Percentiles rank a stretch among this genome's conserved stretches.
Conservation (phyloP, 2,797 vertebrate genomes). For the Neosilurus mollespiculum region DNA sequence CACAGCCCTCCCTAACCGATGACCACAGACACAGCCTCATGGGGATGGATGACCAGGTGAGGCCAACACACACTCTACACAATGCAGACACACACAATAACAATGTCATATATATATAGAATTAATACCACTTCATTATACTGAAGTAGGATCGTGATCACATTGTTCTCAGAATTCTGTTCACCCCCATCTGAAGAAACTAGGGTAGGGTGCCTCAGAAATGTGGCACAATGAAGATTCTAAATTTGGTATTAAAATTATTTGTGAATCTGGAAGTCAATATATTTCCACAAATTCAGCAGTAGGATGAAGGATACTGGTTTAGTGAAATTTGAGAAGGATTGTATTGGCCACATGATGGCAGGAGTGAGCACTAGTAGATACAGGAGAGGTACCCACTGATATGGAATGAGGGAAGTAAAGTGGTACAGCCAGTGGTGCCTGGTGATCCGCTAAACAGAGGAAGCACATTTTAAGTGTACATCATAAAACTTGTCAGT, state of each 20-base stretch:
- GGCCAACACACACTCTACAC: conserved; percentile 17
- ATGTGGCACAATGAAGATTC: background rate
- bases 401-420: background rate
- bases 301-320: background rate
- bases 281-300: background rate
- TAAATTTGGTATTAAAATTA: background rate
- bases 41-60: conserved; percentile 92
- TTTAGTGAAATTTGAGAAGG: background rate
- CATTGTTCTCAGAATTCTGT: no score
- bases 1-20: conserved; percentile 85
- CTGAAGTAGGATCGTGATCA: background rate
- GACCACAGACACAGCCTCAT: conserved; percentile 89
- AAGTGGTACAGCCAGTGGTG: background rate
- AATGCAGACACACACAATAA: background rate
- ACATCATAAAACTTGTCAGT: no score
- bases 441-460: no score
- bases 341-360: background rate
- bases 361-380: background rate
- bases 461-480: no score
- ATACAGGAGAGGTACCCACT: background rate
- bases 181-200: background rate
- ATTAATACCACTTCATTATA: background rate
- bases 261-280: background rate
- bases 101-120: background rate
- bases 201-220: background rate